Conservation (phyloP, 2,113 vertebrate genomes). For the Nematolebias whitei region DNA sequence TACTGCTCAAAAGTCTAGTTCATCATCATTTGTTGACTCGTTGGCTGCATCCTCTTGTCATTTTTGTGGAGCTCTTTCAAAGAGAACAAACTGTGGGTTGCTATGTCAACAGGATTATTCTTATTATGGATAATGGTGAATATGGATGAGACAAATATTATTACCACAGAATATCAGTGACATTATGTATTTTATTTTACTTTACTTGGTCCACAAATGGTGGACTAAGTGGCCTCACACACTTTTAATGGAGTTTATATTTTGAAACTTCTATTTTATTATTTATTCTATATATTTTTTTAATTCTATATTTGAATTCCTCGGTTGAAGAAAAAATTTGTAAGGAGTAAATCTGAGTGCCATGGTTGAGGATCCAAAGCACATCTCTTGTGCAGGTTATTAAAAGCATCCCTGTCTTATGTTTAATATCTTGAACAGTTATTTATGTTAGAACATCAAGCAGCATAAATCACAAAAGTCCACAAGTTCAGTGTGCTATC, state of each 20-base stretch:
- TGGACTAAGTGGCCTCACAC: no score
- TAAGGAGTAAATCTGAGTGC: not conserved
- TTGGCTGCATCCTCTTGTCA: conserved; percentile 27
- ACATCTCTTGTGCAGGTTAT: not conserved
- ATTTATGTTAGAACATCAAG: not conserved
- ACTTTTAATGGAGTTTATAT: no score
- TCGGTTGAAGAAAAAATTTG: no score
- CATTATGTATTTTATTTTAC: not conserved
- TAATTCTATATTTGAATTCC: no score
- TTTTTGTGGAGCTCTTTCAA: conserved; percentile 18
- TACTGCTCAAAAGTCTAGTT: conserved; percentile 26
- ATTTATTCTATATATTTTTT: no score
- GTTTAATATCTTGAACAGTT: not conserved
- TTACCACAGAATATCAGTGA: not conserved
- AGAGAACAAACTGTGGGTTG: conserved; percentile 32
- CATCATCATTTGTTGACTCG: conserved; percentile 43
- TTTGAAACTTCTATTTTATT: not conserved
- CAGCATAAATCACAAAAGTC: not conserved
- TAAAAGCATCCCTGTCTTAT: not conserved
- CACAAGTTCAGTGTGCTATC: not conserved
- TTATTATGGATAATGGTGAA: not conserved
- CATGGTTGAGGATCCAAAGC: not conserved
- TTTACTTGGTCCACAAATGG: no score
- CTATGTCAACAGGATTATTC: not conserved
- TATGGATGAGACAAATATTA: not conserved